Evolutionary conservation across 2,888 invertebrate genomes (phyloP).

Genomic region (Noctua pronuba): DNA sequence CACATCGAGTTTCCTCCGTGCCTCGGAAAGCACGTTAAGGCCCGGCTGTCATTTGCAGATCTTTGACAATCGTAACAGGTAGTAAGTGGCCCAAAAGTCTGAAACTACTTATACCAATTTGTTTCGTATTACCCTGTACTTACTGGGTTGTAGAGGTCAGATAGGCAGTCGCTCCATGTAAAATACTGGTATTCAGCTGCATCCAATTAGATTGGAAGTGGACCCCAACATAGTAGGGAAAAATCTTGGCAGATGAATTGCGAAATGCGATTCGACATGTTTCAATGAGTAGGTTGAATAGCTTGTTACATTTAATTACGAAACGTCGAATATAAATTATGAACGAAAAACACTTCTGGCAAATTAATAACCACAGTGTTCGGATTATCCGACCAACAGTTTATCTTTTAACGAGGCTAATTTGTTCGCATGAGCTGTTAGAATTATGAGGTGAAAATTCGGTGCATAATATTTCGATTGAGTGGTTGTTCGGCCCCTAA

Average conservation of each 20-base stretch:
- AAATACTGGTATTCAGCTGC: neutral
- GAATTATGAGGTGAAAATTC: slow-evolving; percentile 3
- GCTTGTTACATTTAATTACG: neutral
- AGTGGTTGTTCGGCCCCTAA: slow-evolving; percentile 1
- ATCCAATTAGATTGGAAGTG: neutral
- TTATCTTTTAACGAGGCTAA: slow-evolving; percentile 4
- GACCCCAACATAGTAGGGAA: neutral
- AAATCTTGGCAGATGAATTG: neutral
- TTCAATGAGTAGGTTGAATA: slow-evolving; percentile 4
- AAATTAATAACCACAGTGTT: neutral
- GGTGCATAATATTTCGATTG: neutral
- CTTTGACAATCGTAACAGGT: neutral
- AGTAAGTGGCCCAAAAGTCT: neutral
- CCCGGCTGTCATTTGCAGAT: neutral
- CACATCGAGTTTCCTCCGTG: neutral
- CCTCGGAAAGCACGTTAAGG: neutral
- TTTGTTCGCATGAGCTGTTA: neutral
- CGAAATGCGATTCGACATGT: neutral
- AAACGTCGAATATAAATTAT: neutral
- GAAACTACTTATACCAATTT: neutral
- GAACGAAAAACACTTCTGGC: neutral
- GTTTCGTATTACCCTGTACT: neutral
- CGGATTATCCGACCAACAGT: neutral
- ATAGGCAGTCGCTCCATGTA: too few relatives aligned
- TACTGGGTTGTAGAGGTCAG: too few relatives aligned